A percentile compares a stretch with the other conserved stretches of the same genome.
Evolutionary conservation across 2,113 vertebrate species (phyloP).

Genomic region (Sinocyclocheilus grahami): DNA sequence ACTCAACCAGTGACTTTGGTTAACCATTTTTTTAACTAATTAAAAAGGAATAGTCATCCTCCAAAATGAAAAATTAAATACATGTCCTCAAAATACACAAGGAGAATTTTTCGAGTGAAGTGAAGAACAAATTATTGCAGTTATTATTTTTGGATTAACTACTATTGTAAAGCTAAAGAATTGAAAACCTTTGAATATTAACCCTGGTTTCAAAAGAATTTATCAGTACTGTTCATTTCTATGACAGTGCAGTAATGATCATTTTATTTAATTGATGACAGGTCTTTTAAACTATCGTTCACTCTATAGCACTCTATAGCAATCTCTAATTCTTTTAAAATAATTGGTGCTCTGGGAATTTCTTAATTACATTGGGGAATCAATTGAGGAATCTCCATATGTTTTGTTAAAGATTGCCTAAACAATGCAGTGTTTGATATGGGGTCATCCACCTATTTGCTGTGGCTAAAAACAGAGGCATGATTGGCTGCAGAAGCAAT

Average conservation of each 20-base stretch:
- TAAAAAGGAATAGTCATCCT: not conserved
- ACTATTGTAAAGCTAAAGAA: not conserved
- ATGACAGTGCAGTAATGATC: not conserved
- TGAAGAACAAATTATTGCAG: too few relatives aligned
- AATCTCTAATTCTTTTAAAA: not conserved
- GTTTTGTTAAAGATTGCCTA: not conserved
- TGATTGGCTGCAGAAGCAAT: slow-evolving; percentile 62
- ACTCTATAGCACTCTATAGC: not conserved
- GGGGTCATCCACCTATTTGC: slow-evolving; percentile 67
- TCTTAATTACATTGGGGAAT: slow-evolving; percentile 1
- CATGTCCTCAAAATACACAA: not conserved
- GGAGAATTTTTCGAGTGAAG: not conserved
- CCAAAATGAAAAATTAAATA: not conserved
- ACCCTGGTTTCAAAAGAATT: not conserved
- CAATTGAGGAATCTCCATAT: not conserved
- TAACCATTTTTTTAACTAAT: not conserved
- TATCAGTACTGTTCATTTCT: not conserved
- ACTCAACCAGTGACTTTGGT: not conserved
- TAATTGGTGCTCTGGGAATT: not conserved
- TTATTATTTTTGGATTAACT: not conserved
- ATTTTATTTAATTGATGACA: not conserved
- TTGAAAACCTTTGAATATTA: not conserved
- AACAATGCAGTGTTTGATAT: slow-evolving; percentile 36
- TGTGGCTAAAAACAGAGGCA: slow-evolving; percentile 68
- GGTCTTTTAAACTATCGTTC: not conserved